A percentile compares a stretch with the other conserved stretches of the same genome.
These are phyloP conservation scores for Probaryconus sp. DNA, from an alignment of 1,140 invertebrate species.

Conservation along the genomic window DNA sequence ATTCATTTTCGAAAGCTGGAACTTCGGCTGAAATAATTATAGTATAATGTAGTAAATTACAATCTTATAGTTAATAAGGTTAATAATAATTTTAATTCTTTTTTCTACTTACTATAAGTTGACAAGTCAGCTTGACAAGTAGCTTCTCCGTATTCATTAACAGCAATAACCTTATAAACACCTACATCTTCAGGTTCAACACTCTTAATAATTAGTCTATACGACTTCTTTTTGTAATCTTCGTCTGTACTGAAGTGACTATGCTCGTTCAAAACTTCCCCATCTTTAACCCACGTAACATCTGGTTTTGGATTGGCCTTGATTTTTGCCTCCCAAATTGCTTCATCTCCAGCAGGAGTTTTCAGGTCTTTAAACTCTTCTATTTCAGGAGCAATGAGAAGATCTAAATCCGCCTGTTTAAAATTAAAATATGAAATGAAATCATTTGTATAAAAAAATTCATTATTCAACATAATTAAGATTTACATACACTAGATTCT, in stretches of 20 bases:
- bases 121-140: constrained; percentile 83
- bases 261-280: constrained; percentile 80
- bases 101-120: constrained; percentile 82
- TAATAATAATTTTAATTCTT: constrained; percentile 9
- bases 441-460: neutral
- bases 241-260: constrained; percentile 81
- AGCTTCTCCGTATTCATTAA: constrained; percentile 87
- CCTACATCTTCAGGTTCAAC: constrained; percentile 87
- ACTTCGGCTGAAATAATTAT: constrained; percentile 81
- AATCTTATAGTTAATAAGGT: constrained; percentile 60
- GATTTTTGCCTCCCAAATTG: constrained; percentile 84
- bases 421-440: constrained; percentile 13
- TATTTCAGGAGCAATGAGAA: constrained; percentile 87
- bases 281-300: constrained; percentile 86
- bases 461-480: neutral
- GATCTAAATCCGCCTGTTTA: constrained; percentile 82
- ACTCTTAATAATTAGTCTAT: constrained; percentile 84
- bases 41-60: constrained; percentile 65
- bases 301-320: constrained; percentile 88
- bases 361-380: constrained; percentile 85
- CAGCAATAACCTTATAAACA: constrained; percentile 86
- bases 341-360: constrained; percentile 84
- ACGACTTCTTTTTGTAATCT: constrained; percentile 82
- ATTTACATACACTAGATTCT: constrained; percentile 79
- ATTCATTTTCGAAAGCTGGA: constrained; percentile 85